Evolutionary conservation across 2,113 vertebrate species (phyloP), one percentile per base, ranked within the genome.

Genomic region (Corythornis madagascariensis): DNA sequence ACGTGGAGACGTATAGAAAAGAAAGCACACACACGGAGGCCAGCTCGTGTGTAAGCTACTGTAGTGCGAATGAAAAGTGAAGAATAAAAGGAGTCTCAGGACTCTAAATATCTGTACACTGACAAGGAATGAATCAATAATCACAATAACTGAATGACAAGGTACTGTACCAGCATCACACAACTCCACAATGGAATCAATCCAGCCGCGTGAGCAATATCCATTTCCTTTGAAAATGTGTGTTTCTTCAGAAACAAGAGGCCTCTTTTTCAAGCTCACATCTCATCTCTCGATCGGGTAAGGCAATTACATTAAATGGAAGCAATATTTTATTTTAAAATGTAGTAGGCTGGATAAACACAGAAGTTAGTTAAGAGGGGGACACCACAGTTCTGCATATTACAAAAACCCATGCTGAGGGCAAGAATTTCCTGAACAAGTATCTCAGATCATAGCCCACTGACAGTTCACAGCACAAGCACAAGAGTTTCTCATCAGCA

Each of bases 81-180:
- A 86, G 72, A 81, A 86, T 50, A 87, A 87, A 75, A 73, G 56
- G 22, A 93, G 59, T 35, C 64, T 73, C 33, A 33, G n/a, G 72
- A 94, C 29, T 87, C 75, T 38, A 85, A 95, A 57, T 86, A 77
- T 83, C 92, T 91, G 42, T 22, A 70, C 14, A 4, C 43, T 61
- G 56, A 67, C 90, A 88, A 92, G 88, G 78, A 57, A 96, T 60
- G 76, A 56, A 59, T 88, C 89, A 86, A 92, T 86, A 82, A 91
- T 65, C 69, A 61, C 91, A 95, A 96, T 70, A 78, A 24, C 69
- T 75, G 56, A 79, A 71, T 24, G 65, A 71, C 59, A 57, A 89
- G 50, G 64, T 86, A 78, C 67, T 17, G 50, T 43, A 59, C 60
- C 11, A 63, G 20, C 64, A 38, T 21, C 59, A 67, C 42, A 82